Evolutionary conservation across 1,140 invertebrate species (phyloP).

Genomic region (Rhopalosiphum padi): DNA sequence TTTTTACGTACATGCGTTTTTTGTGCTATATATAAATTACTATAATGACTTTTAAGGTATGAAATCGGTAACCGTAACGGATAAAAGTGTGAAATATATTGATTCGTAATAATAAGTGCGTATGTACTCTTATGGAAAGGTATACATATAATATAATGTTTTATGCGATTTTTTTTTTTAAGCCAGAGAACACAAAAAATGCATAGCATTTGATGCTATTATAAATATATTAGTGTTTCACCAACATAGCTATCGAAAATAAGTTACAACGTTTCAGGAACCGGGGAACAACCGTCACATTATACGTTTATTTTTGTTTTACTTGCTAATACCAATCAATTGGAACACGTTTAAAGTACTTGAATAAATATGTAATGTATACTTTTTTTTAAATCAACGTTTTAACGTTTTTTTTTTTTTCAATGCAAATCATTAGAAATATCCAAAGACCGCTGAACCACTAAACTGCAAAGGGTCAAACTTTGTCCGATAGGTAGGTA

Average conservation of each 20-base stretch:
- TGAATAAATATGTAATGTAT: not conserved
- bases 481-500: not conserved
- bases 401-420: not conserved
- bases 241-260: not conserved
- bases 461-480: not conserved
- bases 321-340: not conserved
- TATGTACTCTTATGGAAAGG: not conserved
- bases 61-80: not conserved
- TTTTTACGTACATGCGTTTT: not conserved
- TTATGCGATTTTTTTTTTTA: not conserved
- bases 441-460: not conserved
- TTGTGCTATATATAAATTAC: not conserved
- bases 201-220: not conserved
- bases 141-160: not conserved
- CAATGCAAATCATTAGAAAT: not conserved
- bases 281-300: not conserved
- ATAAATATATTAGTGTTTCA: not conserved
- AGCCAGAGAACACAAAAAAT: not conserved
- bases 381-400: not conserved
- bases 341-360: not conserved
- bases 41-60: not conserved
- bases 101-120: not conserved
- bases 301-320: not conserved
- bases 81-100: not conserved
- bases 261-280: not conserved